Percentiles rank a stretch among this genome's conserved stretches.
phyloP scores from a whole-genome alignment of 2,113 vertebrate genomes.

The Cyanocitta stelleri region DNA sequence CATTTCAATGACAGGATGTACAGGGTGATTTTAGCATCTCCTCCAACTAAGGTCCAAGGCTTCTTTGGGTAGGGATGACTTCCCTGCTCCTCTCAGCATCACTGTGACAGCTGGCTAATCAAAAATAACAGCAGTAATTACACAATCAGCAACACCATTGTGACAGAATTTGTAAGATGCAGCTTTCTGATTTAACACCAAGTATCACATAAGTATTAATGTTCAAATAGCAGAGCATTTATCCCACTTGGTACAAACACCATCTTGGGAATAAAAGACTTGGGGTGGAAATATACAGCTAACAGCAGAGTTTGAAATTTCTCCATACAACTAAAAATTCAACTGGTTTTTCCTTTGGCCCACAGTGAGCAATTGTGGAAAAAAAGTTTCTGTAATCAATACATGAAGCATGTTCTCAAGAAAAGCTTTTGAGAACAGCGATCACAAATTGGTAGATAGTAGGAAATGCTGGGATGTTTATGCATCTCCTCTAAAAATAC shows the following conservation, averaged over 20 bases:
- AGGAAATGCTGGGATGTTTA: neutral
- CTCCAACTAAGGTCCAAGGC: neutral
- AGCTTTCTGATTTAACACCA: neutral
- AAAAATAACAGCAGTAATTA: neutral
- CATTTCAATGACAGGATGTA: neutral
- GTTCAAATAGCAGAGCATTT: neutral
- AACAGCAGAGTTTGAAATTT: neutral
- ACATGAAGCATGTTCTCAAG: neutral
- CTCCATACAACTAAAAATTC: neutral
- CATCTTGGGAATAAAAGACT: neutral
- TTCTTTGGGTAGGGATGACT: neutral
- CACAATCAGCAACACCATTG: fast-evolving
- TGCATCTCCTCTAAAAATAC: neutral
- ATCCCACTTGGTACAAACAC: neutral
- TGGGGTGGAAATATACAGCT: neutral
- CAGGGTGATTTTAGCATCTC: neutral
- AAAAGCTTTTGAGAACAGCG: neutral
- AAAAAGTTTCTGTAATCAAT: neutral
- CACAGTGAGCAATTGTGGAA: neutral
- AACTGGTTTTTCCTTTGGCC: neutral
- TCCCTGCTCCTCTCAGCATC: neutral
- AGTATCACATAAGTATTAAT: fast-evolving
- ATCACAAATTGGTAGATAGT: neutral
- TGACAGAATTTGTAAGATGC: neutral
- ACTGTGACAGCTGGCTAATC: neutral